Percentiles rank a stretch among this genome's conserved stretches.
These are phyloP conservation scores for Phalloptychus januarius DNA, from an alignment of 2,797 vertebrate species.

Conservation along the genomic window DNA sequence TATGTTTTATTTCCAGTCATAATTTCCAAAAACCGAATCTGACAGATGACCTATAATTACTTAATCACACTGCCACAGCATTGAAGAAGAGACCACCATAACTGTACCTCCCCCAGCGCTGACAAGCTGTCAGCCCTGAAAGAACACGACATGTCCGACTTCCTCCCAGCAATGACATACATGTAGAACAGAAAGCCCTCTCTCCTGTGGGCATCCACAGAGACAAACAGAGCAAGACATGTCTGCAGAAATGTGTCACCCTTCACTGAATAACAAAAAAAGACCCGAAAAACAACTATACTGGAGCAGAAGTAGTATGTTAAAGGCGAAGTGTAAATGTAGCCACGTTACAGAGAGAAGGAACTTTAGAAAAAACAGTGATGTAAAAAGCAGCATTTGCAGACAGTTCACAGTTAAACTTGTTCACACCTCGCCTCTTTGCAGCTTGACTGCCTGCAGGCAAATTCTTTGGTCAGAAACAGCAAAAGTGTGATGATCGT, in stretches of 20 bases:
- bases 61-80: slow-evolving; percentile 1
- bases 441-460: slow-evolving; percentile 27
- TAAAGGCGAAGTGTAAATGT: slow-evolving; percentile 4
- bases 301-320: background rate
- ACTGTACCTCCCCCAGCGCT: background rate
- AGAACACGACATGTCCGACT: slow-evolving; percentile 56
- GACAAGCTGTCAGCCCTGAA: slow-evolving; percentile 46
- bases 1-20: slow-evolving; percentile 3
- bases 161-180: slow-evolving; percentile 32
- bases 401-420: slow-evolving; percentile 46
- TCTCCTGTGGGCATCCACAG: background rate
- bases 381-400: slow-evolving; percentile 31
- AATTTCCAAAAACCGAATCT: background rate
- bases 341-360: slow-evolving; percentile 21
- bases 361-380: slow-evolving; percentile 9
- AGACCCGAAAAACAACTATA: background rate
- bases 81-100: slow-evolving; percentile 15
- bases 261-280: background rate
- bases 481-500: slow-evolving; percentile 22
- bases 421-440: slow-evolving; percentile 20
- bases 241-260: background rate
- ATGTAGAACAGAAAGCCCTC: slow-evolving; percentile 36
- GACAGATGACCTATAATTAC: slow-evolving; percentile 33
- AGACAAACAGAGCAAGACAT: background rate
- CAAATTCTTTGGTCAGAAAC: slow-evolving; percentile 37